Conservation (phyloP, 2,797 vertebrate species). For the Petrocephalus schoutedeni region DNA sequence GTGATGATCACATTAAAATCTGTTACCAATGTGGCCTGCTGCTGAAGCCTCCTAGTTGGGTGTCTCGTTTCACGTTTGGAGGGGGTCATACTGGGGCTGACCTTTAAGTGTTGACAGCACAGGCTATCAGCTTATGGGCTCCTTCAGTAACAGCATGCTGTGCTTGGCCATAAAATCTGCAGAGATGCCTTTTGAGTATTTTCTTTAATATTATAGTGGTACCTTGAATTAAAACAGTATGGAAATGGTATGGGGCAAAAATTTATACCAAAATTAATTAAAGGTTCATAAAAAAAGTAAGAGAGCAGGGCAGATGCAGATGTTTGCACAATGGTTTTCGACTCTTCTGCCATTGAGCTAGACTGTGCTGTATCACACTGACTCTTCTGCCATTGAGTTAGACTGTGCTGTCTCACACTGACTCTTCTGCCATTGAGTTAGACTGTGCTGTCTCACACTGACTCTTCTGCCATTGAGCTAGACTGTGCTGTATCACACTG, state of each 20-base stretch:
- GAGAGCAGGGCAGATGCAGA: not conserved
- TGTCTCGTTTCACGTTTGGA: not conserved
- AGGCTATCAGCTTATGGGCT: not conserved
- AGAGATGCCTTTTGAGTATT: not conserved
- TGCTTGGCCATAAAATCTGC: not conserved
- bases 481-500: not conserved
- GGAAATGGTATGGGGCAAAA: not conserved
- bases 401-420: too few species aligned
- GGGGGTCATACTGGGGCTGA: not conserved
- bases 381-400: too few species aligned
- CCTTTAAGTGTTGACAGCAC: slow-evolving; percentile 3
- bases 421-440: too few species aligned
- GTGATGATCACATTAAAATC: not conserved
- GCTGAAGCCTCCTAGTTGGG: not conserved
- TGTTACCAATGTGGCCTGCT: not conserved
- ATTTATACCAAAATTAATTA: not conserved
- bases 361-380: not conserved
- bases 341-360: not conserved
- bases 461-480: not conserved
- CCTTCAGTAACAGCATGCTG: not conserved
- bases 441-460: too few species aligned
- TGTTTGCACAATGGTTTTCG: not conserved
- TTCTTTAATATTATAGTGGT: not conserved
- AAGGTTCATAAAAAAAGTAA: not conserved
- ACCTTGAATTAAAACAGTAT: not conserved